Percentiles rank a stretch among this genome's conserved stretches.
phyloP scores from a whole-genome alignment of 1,140 invertebrate species.

The Rhagoletis pomonella region DNA sequence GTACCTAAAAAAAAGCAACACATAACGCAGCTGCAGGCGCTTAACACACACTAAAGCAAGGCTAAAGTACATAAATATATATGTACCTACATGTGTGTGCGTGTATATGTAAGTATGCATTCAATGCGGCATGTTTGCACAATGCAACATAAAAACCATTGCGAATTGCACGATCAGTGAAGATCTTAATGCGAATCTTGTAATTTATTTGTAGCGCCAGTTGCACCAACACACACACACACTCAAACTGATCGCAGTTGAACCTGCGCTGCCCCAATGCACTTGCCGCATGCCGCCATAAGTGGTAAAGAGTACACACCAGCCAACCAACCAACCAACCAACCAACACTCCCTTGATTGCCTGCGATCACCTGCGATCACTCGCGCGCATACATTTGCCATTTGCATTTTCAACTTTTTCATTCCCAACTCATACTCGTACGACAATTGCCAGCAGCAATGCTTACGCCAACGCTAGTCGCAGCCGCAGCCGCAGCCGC shows the following conservation, averaged over 20 bases:
- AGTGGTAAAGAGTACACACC: background rate
- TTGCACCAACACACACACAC: background rate
- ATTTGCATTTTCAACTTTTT: conserved; percentile 29
- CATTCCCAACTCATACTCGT: conserved; percentile 6
- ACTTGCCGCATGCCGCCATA: conserved; percentile 3
- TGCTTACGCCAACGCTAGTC: background rate
- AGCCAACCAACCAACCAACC: no score
- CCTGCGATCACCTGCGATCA: background rate
- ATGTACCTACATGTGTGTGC: background rate
- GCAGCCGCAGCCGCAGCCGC: background rate
- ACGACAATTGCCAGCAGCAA: background rate
- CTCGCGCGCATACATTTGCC: background rate
- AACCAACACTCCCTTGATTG: background rate
- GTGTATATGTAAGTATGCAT: background rate
- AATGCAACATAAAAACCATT: conserved; percentile 49
- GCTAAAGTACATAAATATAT: background rate
- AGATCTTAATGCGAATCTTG: conserved; percentile 47
- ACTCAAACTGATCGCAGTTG: background rate
- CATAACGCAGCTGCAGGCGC: conserved; percentile 38
- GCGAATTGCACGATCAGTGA: conserved; percentile 43
- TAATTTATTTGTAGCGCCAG: conserved; percentile 48
- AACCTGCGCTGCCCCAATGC: conserved; percentile 21
- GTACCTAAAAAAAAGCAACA: background rate
- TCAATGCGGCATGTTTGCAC: background rate
- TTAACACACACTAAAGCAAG: background rate